Conservation (phyloP, 2,113 vertebrate species). For the Tympanuchus pallidicinctus region DNA sequence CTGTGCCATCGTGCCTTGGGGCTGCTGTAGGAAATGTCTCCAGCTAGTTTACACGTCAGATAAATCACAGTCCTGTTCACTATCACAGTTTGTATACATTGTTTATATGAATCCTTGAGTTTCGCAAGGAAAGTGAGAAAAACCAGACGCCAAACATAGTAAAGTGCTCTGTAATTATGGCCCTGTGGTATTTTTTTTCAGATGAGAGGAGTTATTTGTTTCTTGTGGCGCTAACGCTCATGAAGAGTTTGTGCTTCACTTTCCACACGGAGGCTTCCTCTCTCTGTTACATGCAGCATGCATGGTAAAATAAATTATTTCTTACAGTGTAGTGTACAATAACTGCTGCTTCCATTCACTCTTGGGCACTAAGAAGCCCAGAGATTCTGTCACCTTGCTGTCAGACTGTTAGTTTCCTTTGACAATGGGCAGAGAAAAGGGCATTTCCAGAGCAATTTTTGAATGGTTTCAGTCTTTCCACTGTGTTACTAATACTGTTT, state of each 20-base stretch:
- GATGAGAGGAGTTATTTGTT: constrained; percentile 27
- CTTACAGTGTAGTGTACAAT: not conserved
- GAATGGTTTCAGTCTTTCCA: not conserved
- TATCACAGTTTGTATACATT: fast-evolving
- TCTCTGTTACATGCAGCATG: not conserved
- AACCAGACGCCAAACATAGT: not conserved
- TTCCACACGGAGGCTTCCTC: not conserved
- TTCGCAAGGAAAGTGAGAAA: not conserved
- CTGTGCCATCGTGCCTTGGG: not conserved
- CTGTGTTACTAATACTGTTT: constrained; percentile 12
- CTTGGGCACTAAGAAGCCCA: not conserved
- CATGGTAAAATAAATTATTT: constrained; percentile 30
- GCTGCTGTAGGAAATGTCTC: not conserved
- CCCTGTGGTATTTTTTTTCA: not conserved
- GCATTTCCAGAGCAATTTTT: constrained; percentile 14
- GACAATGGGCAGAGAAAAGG: constrained; percentile 3
- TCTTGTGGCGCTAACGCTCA: constrained; percentile 9
- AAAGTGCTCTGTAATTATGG: not conserved
- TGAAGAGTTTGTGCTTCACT: constrained; percentile 29
- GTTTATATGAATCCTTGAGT: not conserved
- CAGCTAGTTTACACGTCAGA: not conserved
- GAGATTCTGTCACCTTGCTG: not conserved
- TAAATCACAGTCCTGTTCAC: not conserved
- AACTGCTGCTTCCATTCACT: constrained; percentile 24
- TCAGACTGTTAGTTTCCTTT: constrained; percentile 18